Percentiles rank a stretch among this genome's conserved stretches.
These are phyloP conservation scores for Nannoperca obscura DNA, from an alignment of 2,797 vertebrate genomes.

Conservation along the genomic window DNA sequence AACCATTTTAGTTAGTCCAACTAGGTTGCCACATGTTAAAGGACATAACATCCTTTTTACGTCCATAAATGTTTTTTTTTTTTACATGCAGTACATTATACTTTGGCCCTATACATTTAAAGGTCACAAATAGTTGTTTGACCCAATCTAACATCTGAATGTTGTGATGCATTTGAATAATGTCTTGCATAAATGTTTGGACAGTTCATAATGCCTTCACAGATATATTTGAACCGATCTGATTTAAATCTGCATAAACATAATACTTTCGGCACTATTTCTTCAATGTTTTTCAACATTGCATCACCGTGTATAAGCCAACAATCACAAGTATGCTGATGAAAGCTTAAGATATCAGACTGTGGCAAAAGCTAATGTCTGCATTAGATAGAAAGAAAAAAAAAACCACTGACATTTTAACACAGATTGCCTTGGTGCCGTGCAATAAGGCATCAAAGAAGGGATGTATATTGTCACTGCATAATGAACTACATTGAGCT, in stretches of 20 bases:
- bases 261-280: slow-evolving; percentile 30
- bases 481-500: slow-evolving; percentile 73
- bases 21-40: neutral
- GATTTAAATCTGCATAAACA: slow-evolving; percentile 47
- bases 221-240: slow-evolving; percentile 31
- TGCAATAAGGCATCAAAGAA: slow-evolving; percentile 73
- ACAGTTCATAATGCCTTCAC: slow-evolving; percentile 18
- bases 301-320: slow-evolving; percentile 65
- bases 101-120: neutral
- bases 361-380: slow-evolving; percentile 59
- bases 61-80: neutral
- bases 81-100: neutral
- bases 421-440: slow-evolving; percentile 62
- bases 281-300: slow-evolving; percentile 68
- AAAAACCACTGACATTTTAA: slow-evolving; percentile 61
- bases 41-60: neutral
- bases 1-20: neutral
- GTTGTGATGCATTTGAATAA: neutral
- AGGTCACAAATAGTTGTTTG: neutral
- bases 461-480: slow-evolving; percentile 74
- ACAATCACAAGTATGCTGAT: slow-evolving; percentile 62
- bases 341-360: slow-evolving; percentile 65
- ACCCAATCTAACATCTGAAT: slow-evolving; percentile 7
- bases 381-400: slow-evolving; percentile 52
- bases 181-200: neutral